Percentiles rank a stretch among this genome's conserved stretches.
phyloP scores from a whole-genome alignment of 2,888 invertebrate genomes.

The Ichneumon xanthorius region DNA sequence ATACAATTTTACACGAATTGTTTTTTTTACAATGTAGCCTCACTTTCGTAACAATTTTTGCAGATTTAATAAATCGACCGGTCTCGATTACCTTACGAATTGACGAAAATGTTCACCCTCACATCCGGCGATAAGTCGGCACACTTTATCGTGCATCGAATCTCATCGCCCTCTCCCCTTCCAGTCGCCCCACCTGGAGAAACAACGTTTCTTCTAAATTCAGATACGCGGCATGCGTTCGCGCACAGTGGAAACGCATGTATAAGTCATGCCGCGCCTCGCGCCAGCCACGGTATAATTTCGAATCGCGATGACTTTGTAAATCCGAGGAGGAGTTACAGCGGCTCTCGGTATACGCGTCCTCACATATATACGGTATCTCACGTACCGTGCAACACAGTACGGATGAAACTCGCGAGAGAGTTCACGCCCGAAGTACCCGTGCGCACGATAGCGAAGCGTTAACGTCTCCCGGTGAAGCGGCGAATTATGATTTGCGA shows the following conservation, averaged over 20 bases:
- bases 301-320: constrained; percentile 57
- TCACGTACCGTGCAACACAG: constrained; percentile 14
- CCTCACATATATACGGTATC: constrained; percentile 24
- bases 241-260: neutral
- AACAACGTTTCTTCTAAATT: constrained; percentile 27
- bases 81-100: too few species aligned
- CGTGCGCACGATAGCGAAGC: constrained; percentile 67
- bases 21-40: too few species aligned
- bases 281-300: constrained; percentile 31
- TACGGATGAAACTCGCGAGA: constrained; percentile 46
- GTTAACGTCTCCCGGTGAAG: constrained; percentile 71
- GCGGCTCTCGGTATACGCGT: constrained; percentile 16
- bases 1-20: too few species aligned
- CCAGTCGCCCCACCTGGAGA: neutral
- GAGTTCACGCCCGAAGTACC: constrained; percentile 56
- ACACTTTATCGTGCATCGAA: constrained; percentile 26
- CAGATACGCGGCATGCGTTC: constrained; percentile 9
- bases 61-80: too few species aligned
- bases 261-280: neutral
- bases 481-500: constrained; percentile 83
- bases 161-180: constrained; percentile 23
- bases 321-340: constrained; percentile 48
- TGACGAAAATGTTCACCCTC: too few species aligned
- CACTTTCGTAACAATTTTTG: too few species aligned
- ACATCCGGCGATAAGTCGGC: neutral